Evolutionary conservation across 2,888 invertebrate species (phyloP), one percentile per base, ranked within the genome.

Genomic region (Phymatocera aterrima): DNA sequence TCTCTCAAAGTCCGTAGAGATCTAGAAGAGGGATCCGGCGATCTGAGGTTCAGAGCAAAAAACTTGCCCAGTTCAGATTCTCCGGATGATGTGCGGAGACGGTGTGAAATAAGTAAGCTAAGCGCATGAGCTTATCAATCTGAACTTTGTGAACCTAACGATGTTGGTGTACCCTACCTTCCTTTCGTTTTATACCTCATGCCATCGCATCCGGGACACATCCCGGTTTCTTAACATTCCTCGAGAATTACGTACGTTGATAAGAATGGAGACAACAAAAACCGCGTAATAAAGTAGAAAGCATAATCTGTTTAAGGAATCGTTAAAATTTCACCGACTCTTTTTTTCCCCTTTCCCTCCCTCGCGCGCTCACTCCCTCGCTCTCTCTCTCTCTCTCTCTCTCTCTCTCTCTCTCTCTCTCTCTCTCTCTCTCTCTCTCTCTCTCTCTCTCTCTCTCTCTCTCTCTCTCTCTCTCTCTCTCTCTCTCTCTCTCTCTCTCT

Each of bases 91-190:
- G 43, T 34, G 34, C 15, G 4, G 40, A 15, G 34, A 72, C 72
- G 72, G 72, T 72, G 72, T 72, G 51, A 72, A 72, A 72, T 31
- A 72, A 72, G 48, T 51, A 15, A 68, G 68, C 72, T 51, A 51
- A 8, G 51, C 51, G 51, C 15, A n/a, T 21, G 18, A 51, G 72
- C 72, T 72, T 72, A 72, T 72, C 72, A 72, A 72, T 72, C 72
- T 72, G 72, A 72, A 51, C 51, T 72, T 72, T 72, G 31, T 72
- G 72, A 72, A 72, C 72, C 51, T 72, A 34, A 48, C 51, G 72
- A 72, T 51, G 72, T 34, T 34, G n/a, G 37, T 34, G 28, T n/a
- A 64, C 4, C 10, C 60, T n/a, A n/a, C n/a, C n/a, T n/a, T n/a
- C 18, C 31, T 51, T 51, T 51, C 51, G 48, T 72, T 34, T 72